Conservation (phyloP, 2,113 vertebrate genomes). For the Odontophorus gujanensis region DNA sequence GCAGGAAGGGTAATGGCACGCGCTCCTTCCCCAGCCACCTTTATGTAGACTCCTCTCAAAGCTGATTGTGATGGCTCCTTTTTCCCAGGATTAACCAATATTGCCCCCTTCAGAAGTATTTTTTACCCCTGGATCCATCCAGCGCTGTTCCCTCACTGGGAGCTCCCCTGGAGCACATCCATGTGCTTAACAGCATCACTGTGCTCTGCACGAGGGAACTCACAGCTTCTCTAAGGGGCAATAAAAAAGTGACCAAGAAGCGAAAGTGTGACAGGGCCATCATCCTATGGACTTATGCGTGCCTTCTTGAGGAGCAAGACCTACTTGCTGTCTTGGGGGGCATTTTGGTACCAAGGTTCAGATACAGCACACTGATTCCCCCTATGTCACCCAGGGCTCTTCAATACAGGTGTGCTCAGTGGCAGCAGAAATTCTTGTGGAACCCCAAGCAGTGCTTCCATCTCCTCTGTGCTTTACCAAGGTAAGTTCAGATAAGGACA, state of each 20-base stretch:
- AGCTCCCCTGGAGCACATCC: neutral
- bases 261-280: accelerated
- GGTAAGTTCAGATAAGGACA: neutral
- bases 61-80: accelerated
- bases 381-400: neutral
- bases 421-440: neutral
- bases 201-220: neutral
- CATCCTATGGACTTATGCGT: neutral
- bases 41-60: neutral
- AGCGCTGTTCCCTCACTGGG: neutral
- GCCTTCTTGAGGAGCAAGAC: neutral
- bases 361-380: neutral
- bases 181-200: accelerated
- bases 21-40: neutral
- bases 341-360: neutral
- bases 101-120: neutral
- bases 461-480: neutral
- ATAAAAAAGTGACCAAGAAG: neutral
- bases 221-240: neutral
- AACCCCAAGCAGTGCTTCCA: neutral
- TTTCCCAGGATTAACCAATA: neutral
- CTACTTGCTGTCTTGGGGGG: neutral
- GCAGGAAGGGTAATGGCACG: neutral
- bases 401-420: neutral
- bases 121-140: neutral